A percentile compares a stretch with the other conserved stretches of the same genome.
Evolutionary conservation across 2,797 vertebrate species (phyloP).

Genomic region (Podarcis lilfordi): DNA sequence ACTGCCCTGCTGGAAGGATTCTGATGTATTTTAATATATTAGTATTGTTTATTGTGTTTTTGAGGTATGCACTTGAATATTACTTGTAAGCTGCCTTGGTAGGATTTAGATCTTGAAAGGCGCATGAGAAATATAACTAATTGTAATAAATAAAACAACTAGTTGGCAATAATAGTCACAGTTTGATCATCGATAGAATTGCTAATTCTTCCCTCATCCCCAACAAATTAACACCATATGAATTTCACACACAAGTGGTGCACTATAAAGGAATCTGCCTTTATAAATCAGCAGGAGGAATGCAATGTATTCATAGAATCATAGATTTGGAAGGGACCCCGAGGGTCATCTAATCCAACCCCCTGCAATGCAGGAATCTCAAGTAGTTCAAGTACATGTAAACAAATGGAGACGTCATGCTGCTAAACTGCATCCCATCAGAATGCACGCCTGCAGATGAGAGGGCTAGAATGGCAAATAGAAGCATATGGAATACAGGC

Average conservation of each 20-base stretch:
- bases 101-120: too few relatives aligned
- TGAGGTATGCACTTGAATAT: too few relatives aligned
- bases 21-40: too few relatives aligned
- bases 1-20: too few relatives aligned
- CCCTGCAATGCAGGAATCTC: too few relatives aligned
- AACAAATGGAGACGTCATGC: neutral
- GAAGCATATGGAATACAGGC: neutral
- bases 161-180: neutral
- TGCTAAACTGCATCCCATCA: neutral
- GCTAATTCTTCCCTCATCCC: neutral
- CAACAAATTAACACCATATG: neutral
- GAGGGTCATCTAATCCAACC: too few relatives aligned
- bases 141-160: neutral
- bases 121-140: too few relatives aligned
- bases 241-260: neutral
- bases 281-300: neutral
- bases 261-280: neutral
- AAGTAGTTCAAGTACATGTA: neutral
- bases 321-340: too few relatives aligned
- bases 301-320: neutral
- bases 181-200: neutral
- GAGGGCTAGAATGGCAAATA: slow-evolving; percentile 13
- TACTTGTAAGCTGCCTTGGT: too few relatives aligned
- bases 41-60: too few relatives aligned
- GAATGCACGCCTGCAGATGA: neutral